These are phyloP conservation scores for Cyanoramphus novaezelandiae DNA, from an alignment of 2,113 vertebrate species.

Conservation along the genomic window DNA sequence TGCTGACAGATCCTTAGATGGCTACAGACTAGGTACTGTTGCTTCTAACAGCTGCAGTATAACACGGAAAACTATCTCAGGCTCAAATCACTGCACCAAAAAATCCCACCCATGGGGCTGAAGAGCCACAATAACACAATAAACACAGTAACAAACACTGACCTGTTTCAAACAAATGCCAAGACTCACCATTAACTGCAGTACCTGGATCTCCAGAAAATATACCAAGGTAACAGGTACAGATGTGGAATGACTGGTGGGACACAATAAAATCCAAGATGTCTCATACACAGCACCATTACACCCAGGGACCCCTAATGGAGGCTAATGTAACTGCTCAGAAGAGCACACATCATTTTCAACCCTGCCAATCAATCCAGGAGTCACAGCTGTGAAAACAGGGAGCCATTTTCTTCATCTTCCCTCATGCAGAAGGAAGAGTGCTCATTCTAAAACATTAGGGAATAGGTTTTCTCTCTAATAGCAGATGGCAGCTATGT, in stretches of 20 bases:
- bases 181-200: neutral
- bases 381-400: neutral
- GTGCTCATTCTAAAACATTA: neutral
- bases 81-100: neutral
- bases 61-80: neutral
- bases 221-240: fast-evolving
- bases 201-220: neutral
- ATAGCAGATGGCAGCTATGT: neutral
- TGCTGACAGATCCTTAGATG: neutral
- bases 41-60: neutral
- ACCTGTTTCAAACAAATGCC: neutral
- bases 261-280: neutral
- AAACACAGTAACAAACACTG: fast-evolving
- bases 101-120: neutral
- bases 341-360: neutral
- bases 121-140: neutral
- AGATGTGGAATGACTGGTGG: neutral
- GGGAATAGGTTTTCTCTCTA: neutral
- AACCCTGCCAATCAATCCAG: neutral
- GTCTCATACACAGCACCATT: neutral
- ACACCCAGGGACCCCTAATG: neutral
- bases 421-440: neutral
- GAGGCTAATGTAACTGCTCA: neutral
- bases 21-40: neutral
- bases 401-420: neutral